phyloP scores from a whole-genome alignment of 2,888 invertebrate species.

The Ophion ellenae region DNA sequence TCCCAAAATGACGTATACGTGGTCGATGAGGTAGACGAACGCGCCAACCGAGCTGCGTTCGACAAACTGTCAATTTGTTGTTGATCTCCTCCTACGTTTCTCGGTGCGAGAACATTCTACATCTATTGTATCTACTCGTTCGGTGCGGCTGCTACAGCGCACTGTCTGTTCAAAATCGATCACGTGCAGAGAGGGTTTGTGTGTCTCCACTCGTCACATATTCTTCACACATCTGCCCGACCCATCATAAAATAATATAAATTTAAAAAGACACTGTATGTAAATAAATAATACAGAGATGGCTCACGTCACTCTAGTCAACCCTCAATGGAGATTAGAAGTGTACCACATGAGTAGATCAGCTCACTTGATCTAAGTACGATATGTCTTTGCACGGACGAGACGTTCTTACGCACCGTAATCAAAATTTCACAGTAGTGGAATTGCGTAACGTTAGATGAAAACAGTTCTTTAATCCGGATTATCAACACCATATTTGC shows the following conservation, averaged over 20 bases:
- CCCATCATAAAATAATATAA: background rate
- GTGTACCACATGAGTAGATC: too few species aligned
- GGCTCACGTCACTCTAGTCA: too few species aligned
- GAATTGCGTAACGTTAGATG: too few species aligned
- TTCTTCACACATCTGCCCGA: background rate
- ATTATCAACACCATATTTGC: too few species aligned
- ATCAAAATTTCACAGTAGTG: too few species aligned
- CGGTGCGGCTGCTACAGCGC: slow-evolving; percentile 62
- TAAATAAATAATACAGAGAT: too few species aligned
- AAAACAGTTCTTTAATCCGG: too few species aligned
- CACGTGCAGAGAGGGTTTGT: slow-evolving; percentile 70
- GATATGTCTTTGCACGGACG: too few species aligned
- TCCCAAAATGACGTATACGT: slow-evolving; percentile 55
- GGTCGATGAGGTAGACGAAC: slow-evolving; percentile 44
- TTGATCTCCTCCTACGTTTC: slow-evolving; percentile 67
- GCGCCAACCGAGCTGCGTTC: slow-evolving; percentile 75
- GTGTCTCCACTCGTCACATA: slow-evolving; percentile 13
- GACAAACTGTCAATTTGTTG: slow-evolving; percentile 82
- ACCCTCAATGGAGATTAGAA: too few species aligned
- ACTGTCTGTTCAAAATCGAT: slow-evolving; percentile 82
- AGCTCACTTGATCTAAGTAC: too few species aligned
- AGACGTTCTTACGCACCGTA: too few species aligned
- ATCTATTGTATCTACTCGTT: slow-evolving; percentile 43
- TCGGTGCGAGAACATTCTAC: background rate
- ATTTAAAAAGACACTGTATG: too few species aligned